Evolutionary conservation across 2,797 vertebrate species (phyloP).

Genomic region (Notolabrus celidotus): DNA sequence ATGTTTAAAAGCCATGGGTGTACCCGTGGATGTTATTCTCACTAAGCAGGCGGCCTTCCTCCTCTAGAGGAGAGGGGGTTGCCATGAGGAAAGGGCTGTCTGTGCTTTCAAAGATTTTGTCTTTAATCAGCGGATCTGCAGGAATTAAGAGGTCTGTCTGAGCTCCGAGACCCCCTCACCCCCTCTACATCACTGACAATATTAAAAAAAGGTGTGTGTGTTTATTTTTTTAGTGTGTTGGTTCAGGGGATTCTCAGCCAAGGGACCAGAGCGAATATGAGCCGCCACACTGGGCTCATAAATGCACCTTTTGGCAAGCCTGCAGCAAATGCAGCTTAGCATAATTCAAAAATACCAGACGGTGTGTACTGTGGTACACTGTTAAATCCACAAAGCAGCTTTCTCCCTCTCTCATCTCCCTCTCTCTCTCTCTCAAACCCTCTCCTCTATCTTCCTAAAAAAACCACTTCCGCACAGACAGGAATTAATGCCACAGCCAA

Average conservation of each 20-base stretch:
- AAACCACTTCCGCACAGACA: slow-evolving; percentile 67
- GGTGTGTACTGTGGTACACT: slow-evolving; percentile 60
- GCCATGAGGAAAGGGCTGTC: slow-evolving; percentile 51
- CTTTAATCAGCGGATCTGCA: slow-evolving; percentile 73
- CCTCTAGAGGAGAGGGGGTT: slow-evolving; percentile 29
- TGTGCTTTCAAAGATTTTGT: slow-evolving; percentile 72
- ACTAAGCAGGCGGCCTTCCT: slow-evolving; percentile 46
- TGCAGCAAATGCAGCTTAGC: slow-evolving; percentile 75
- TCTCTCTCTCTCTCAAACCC: slow-evolving; percentile 26
- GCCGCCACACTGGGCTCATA: slow-evolving; percentile 60
- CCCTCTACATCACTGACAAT: slow-evolving; percentile 39
- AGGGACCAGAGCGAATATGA: slow-evolving; percentile 52
- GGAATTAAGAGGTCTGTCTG: slow-evolving; percentile 74
- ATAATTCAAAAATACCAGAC: slow-evolving; percentile 83
- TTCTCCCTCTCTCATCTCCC: slow-evolving; percentile 72
- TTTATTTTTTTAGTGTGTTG: slow-evolving; percentile 5
- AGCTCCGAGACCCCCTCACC: slow-evolving; percentile 17
- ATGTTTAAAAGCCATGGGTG: slow-evolving; percentile 2
- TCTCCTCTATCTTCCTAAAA: slow-evolving; percentile 60
- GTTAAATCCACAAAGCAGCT: slow-evolving; percentile 80
- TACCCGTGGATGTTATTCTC: slow-evolving; percentile 55
- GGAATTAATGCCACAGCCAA: slow-evolving; percentile 52
- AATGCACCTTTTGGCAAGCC: slow-evolving; percentile 71
- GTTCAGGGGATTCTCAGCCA: slow-evolving; percentile 31
- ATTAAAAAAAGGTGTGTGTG: slow-evolving; percentile 55